Percentiles rank a stretch among this genome's conserved stretches.
These are phyloP conservation scores for Pachypsylla venusta DNA, from an alignment of 1,140 invertebrate genomes.

Conservation along the genomic window DNA sequence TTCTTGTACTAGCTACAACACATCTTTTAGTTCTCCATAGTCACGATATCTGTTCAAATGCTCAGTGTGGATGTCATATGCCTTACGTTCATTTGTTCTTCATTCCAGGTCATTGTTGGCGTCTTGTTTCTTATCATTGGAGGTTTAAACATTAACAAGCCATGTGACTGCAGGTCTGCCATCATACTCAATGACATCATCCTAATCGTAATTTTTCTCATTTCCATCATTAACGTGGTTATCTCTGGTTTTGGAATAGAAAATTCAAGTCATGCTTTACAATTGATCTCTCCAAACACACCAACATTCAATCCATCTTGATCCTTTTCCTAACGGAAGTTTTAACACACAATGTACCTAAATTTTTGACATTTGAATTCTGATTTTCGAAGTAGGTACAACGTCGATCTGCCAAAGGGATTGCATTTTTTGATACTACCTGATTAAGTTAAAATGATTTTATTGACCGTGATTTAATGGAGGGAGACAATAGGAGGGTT, in stretches of 20 bases:
- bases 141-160: constrained; percentile 58
- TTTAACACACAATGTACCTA: too few species aligned
- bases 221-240: constrained; percentile 59
- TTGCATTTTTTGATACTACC: too few species aligned
- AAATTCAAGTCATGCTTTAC: not conserved
- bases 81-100: not conserved
- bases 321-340: not conserved
- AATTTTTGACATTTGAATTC: too few species aligned
- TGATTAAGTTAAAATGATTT: too few species aligned
- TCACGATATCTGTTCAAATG: too few species aligned
- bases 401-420: too few species aligned
- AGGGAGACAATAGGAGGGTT: too few species aligned
- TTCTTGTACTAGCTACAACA: too few species aligned
- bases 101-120: constrained; percentile 52
- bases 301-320: not conserved
- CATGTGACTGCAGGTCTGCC: constrained; percentile 49
- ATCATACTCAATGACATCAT: constrained; percentile 62
- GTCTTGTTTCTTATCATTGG: constrained; percentile 63
- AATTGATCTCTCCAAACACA: not conserved
- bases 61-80: too few species aligned
- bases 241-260: constrained; percentile 70
- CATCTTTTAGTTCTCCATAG: too few species aligned
- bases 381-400: too few species aligned
- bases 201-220: constrained; percentile 58
- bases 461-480: too few species aligned